Conservation (phyloP, 1,140 invertebrate species). For the Aricia agestis region DNA sequence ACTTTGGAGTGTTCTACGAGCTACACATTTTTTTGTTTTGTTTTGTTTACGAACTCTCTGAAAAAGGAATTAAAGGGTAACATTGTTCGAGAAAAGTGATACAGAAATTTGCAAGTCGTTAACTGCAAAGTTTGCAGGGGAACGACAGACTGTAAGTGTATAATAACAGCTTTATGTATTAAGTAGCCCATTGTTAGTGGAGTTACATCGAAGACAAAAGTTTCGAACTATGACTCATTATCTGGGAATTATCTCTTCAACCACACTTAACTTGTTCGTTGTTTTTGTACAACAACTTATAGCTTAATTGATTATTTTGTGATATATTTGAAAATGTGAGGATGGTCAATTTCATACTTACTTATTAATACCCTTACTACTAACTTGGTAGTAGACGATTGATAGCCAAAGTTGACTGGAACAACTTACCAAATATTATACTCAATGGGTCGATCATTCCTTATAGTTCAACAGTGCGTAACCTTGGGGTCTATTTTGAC, state of each 20-base stretch:
- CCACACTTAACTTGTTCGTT: neutral
- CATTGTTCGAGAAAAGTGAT: neutral
- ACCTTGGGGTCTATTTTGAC: too few species aligned
- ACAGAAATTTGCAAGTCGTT: neutral
- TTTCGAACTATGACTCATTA: neutral
- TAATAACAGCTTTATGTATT: slow-evolving; percentile 1
- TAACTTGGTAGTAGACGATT: too few species aligned
- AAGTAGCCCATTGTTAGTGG: neutral
- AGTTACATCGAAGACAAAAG: neutral
- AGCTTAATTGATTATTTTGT: too few species aligned
- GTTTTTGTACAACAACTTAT: too few species aligned
- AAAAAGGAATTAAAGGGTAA: neutral
- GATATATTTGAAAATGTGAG: too few species aligned
- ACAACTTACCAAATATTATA: too few species aligned
- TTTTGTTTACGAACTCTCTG: neutral
- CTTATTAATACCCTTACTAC: too few species aligned
- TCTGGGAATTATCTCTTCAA: neutral
- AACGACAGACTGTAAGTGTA: neutral
- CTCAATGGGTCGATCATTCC: too few species aligned
- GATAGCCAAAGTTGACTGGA: too few species aligned
- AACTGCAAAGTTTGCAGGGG: neutral
- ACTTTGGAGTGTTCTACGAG: neutral
- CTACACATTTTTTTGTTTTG: neutral
- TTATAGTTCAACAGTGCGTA: too few species aligned
- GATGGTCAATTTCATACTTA: too few species aligned